Percentiles rank a stretch among this genome's conserved stretches.
Evolutionary conservation across 2,888 invertebrate species (phyloP).

Genomic region (Sesia apiformis): DNA sequence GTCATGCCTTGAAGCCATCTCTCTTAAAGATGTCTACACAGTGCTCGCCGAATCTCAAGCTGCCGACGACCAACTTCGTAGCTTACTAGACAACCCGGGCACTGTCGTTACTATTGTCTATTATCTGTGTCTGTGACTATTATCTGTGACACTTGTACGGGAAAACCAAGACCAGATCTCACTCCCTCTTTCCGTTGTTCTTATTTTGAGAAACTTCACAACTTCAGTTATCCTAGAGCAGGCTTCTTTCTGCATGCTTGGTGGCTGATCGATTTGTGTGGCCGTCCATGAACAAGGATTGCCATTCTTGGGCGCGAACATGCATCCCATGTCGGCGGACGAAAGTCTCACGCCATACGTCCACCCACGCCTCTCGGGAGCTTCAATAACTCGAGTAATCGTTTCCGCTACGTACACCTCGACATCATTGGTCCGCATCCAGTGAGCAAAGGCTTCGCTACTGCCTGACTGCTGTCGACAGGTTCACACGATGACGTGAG

Average conservation of each 20-base stretch:
- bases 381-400: constrained; percentile 4
- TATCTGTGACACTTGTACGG: neutral
- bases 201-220: neutral
- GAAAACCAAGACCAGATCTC: neutral
- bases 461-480: constrained; percentile 3
- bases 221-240: constrained; percentile 5
- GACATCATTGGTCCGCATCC: constrained; percentile 44
- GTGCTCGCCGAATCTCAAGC: constrained; percentile 4
- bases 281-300: constrained; percentile 24
- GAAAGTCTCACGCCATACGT: constrained; percentile 12
- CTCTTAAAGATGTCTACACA: constrained; percentile 1
- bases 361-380: constrained; percentile 6
- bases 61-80: constrained; percentile 1
- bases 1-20: constrained; percentile 14
- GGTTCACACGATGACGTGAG: constrained; percentile 2
- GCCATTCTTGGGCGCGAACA: too few species aligned
- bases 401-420: constrained; percentile 26
- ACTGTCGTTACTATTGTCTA: too few species aligned
- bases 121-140: too few species aligned
- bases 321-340: constrained; percentile 22
- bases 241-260: constrained; percentile 6
- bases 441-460: constrained; percentile 4
- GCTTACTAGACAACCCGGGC: too few species aligned
- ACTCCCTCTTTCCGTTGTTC: neutral
- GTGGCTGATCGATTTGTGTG: constrained; percentile 27